Evolutionary conservation across 2,797 vertebrate genomes (phyloP), one percentile per base, ranked within the genome.

Genomic region (Gila robusta): DNA sequence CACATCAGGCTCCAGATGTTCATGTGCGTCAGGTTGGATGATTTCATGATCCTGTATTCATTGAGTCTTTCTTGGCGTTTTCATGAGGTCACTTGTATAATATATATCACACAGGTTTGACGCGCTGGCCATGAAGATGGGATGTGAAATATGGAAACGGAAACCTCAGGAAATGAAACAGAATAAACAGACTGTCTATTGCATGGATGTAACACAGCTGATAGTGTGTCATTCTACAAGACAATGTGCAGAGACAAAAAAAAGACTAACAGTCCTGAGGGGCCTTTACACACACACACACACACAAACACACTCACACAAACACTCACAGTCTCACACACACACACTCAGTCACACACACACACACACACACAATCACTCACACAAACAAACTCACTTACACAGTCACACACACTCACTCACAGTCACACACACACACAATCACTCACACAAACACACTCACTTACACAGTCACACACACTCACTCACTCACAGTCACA

Each of bases 1-100:
- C 32, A n/a, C 32, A 47, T 41, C 66, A 56, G n/a, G 21, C 35
- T 16, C 66, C 80, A 82, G 49, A 82, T 59, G 66, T 81, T 35
- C 28, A 5, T n/a, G 28, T 37, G 64, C 21, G n/a, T 32, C 72
- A 32, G 47, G 28, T 47, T 28, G 49, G 32, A 54, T 77, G 37
- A n/a, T 37, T 59, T 82, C 67, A 41, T 41, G 49, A 56, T 39
- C 37, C 32, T 11, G 5, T 16, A 71, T 82, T 81, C 23, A 71
- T 72, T 71, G n/a, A 72, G 35, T 35, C 49, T 35, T 77, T 77
- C 47, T 71, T 23, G 79, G 21, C 4, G 32, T 52, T 69, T 52
- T 17, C 16, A 82, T 71, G 67, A 82, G n/a, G 23, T 72, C 35
- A 66, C 14, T 16, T 66, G 49, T 41, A 7, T 82, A 56, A 56